Base-by-base conservation (phyloP, 2,113 vertebrate species). In the Mesembrinibis cayennensis region DNA sequence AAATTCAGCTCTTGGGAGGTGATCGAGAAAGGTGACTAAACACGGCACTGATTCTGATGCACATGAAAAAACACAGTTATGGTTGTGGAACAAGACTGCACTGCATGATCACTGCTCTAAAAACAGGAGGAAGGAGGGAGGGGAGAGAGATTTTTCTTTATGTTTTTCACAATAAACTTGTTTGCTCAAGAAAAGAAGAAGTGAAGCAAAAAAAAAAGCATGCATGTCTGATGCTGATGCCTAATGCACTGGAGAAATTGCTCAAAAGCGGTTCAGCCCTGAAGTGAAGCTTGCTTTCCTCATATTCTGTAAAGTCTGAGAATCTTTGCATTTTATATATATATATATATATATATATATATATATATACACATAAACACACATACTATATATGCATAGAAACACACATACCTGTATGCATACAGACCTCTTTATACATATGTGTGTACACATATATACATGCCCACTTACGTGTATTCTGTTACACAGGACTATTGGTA, bases 181-280 rank as follows among this genome's bases (percentile, higher is more conserved):
- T 79, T 97, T 94, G 65, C 40, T 87, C 25, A 27, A 96, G 82
- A 93, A 93, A 92, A 90, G 25, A 91, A 91, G 53, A 67, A 83
- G 27, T 73, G 74, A 93, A 91, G 74, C 14, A 65, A 91, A 80
- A 61, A 85, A 42, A 79, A 90, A 16, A 38, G 16, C 42, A 59
- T 89, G 89, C 61, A 53, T 94, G 86, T 82, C 89, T 90, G 82
- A 92, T 91, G 67, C 73, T 89, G 69, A 94, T 96, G 77, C 82
- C 73, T 91, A 94, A 94, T 95, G 84, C 79, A 77, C 88, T 93
- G 73, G 69, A 96, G 83, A 94, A 97, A 96, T 93, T 95, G 89
- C 67, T 92, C 89, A 93, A 93, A 92, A 94, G 42, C 79, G 82
- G 73, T 50, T 91, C 50, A 89, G 34, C 62, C 70, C 74, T 80